Evolutionary conservation across 1,140 invertebrate species (phyloP), one percentile per base, ranked within the genome.

Genomic region (Eupristina koningsbergeri): DNA sequence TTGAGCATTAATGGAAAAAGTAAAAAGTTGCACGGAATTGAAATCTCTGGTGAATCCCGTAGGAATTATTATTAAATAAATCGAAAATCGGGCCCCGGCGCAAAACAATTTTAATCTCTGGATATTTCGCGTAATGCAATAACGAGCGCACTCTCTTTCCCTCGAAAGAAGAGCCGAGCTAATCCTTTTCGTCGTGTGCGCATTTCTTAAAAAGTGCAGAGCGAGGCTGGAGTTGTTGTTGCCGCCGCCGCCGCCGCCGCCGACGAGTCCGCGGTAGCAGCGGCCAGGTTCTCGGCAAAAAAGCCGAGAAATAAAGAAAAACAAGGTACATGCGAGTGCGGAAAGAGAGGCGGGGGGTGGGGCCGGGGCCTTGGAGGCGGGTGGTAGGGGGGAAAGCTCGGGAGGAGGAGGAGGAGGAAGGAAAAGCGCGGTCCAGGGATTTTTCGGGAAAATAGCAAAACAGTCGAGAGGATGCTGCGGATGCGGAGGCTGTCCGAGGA

Each of bases 91-190:
- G n/a, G n/a, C n/a, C n/a, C n/a, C n/a, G n/a, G n/a, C n/a, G n/a
- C n/a, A n/a, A n/a, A 71, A 41, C 36, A 41, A 71, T 41, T 41
- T 71, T 71, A 71, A 71, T 41, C 67, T 6, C 22, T 13, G 36
- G 67, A 71, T 71, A 41, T 71, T 71, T 71, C 36, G 39, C 22
- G 67, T 71, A 71, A 71, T 71, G 67, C 19, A 41, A 69, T 69
- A 69, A 69, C 15, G 67, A 69, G 67, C 15, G 34, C 15, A 31
- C 39, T 36, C n/a, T 17, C 9, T 9, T n/a, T n/a, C n/a, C n/a
- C n/a, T n/a, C n/a, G n/a, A n/a, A n/a, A n/a, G n/a, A n/a, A n/a
- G n/a, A 17, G 67, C 19, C 34, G 19, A 39, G 39, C 34, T 69
- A 69, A 69, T 69, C 13, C 34, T 34, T 39, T 69, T n/a, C n/a